Base-by-base conservation (phyloP, 2,113 vertebrate species). In the Anolis carolinensis region DNA sequence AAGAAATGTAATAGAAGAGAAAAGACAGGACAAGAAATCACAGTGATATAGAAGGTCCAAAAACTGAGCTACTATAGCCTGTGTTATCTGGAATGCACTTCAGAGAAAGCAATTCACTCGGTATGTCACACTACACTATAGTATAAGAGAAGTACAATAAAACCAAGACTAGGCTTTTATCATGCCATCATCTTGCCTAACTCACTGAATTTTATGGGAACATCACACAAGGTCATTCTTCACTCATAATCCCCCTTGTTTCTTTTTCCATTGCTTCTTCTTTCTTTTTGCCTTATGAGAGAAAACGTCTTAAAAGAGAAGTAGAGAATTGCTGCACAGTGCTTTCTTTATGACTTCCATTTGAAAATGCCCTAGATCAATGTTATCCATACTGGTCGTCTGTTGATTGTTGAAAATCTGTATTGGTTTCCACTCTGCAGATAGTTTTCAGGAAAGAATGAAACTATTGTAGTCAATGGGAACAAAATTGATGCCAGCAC, bases 31-130 rank as follows among this genome's bases (percentile, higher is more conserved):
- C 52, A 74, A 83, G 36, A 83, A 83, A 84, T 65, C 72, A 75
- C 18, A 75, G 21, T 84, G 82, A 50, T 63, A 83, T 65, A 84
- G 30, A 76, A 75, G 34, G 36, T 62, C 27, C 82, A 63, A 83
- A 75, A 55, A 65, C 48, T 18, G 59, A 75, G 34, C 71, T 83
- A 44, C 71, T 65, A 63, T 48, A 3, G 52, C 59, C 70, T 63
- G 44, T 63, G 30, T 74, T 59, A 27, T 65, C 36, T 63, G 30
- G 34, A 63, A 83, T 83, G 20, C 23, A 55, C 48, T 73, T 32
- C 55, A 32, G 9, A 52, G 67, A 82, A 71, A 59, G 59, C 36
- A 65, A 75, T 84, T 84, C 72, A 75, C n/a, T 44, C 75, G 72
- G 14, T 75, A 18, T 59, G 36, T 83, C 82, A 84, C 55, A 65